phyloP scores from a whole-genome alignment of 2,888 invertebrate species.

The Choristoneura rosaceana region DNA sequence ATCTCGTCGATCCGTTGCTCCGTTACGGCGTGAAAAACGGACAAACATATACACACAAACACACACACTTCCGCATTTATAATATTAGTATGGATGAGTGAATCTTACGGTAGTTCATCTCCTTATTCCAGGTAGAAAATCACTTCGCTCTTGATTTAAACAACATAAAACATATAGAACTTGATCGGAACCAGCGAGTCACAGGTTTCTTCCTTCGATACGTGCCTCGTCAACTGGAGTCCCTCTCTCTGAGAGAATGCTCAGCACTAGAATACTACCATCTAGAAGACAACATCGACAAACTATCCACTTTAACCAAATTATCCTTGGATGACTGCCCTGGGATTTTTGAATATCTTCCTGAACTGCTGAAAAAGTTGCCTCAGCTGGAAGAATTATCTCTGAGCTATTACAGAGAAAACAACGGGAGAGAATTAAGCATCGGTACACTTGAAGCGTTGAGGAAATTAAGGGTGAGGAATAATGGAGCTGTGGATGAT shows the following conservation, averaged over 20 bases:
- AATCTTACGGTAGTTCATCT: too few species aligned
- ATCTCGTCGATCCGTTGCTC: too few species aligned
- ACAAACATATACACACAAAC: too few species aligned
- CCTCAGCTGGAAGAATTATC: background rate
- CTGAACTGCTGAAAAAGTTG: background rate
- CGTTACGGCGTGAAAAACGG: too few species aligned
- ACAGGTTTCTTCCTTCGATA: background rate
- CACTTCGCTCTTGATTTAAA: background rate
- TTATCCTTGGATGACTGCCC: background rate
- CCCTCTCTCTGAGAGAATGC: background rate
- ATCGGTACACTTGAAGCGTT: background rate
- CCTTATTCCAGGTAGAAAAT: slow-evolving; percentile 5
- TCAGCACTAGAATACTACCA: background rate
- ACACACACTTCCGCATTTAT: too few species aligned
- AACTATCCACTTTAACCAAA: background rate
- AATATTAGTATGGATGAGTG: too few species aligned
- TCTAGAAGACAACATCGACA: background rate
- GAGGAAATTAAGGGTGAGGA: background rate
- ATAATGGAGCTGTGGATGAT: background rate
- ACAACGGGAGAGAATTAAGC: background rate
- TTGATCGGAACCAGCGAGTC: background rate
- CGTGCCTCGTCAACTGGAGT: background rate
- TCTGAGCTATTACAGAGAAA: background rate
- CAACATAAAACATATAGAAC: background rate
- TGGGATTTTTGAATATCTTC: background rate